Evolutionary conservation across 2,888 invertebrate species (phyloP).

Genomic region (Matsumyia berberina): DNA sequence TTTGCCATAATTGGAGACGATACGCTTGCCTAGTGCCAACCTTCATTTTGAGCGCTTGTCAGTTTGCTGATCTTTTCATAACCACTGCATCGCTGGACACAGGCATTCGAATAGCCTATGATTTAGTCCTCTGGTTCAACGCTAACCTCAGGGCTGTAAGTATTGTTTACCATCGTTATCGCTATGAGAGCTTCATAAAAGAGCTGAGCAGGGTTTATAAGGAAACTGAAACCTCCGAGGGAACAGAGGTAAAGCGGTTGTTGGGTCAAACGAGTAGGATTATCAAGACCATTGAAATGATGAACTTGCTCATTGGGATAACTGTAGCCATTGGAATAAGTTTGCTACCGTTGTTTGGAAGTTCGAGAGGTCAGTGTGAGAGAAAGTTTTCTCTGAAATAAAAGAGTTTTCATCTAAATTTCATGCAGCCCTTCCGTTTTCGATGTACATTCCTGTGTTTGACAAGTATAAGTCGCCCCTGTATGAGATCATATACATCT

Average conservation of each 20-base stretch:
- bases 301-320: conserved; percentile 80
- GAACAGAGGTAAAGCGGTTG: background rate
- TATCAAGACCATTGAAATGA: conserved; percentile 74
- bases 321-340: conserved; percentile 79
- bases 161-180: conserved; percentile 77
- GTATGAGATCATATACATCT: conserved; percentile 79
- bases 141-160: conserved; percentile 78
- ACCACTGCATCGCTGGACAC: conserved; percentile 79
- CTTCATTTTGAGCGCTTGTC: conserved; percentile 77
- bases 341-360: conserved; percentile 79
- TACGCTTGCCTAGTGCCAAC: conserved; percentile 79
- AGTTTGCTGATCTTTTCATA: conserved; percentile 80
- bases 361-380: conserved; percentile 79
- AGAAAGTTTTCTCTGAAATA: background rate
- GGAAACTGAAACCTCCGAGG: conserved; percentile 77
- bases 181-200: conserved; percentile 79
- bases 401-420: conserved; percentile 32
- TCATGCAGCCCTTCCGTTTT: conserved; percentile 80
- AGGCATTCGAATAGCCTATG: conserved; percentile 80
- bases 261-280: conserved; percentile 75
- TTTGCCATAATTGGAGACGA: conserved; percentile 81
- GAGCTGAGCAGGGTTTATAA: conserved; percentile 77
- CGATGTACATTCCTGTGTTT: conserved; percentile 78
- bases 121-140: conserved; percentile 80
- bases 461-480: conserved; percentile 78